Evolutionary conservation across 1,140 invertebrate species (phyloP).

Genomic region (Ooceraea biroi): DNA sequence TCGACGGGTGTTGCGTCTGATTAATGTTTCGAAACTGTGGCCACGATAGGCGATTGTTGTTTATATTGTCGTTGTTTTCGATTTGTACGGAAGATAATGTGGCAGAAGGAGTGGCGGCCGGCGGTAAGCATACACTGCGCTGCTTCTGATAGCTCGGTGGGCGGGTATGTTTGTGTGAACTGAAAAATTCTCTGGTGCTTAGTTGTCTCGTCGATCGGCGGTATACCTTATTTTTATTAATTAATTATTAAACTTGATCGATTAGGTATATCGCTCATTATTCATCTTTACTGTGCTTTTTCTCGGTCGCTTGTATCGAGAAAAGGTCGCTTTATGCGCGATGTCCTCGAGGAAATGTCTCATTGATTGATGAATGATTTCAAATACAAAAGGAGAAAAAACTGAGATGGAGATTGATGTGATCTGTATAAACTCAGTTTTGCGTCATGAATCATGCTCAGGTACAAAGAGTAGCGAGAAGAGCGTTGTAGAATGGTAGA

Average conservation of each 20-base stretch:
- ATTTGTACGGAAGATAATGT: conserved; percentile 83
- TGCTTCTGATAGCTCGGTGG: conserved; percentile 86
- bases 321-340: not conserved
- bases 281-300: not conserved
- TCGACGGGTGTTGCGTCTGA: conserved; percentile 83
- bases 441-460: conserved; percentile 76
- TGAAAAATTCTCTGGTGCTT: conserved; percentile 86
- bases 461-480: conserved; percentile 67
- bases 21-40: conserved; percentile 86
- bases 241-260: conserved; percentile 37
- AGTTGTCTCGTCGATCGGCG: conserved; percentile 64
- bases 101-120: conserved; percentile 75
- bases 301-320: not conserved
- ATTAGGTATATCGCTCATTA: not conserved
- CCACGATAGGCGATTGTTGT: conserved; percentile 86
- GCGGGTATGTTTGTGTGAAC: conserved; percentile 85
- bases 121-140: conserved; percentile 83
- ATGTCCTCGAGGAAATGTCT: conserved; percentile 16
- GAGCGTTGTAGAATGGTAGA: conserved; percentile 72
- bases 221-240: conserved; percentile 42
- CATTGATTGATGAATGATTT: conserved; percentile 54
- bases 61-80: conserved; percentile 86
- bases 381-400: conserved; percentile 43
- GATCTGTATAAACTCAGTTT: conserved; percentile 64
- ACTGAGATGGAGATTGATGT: conserved; percentile 49